These are phyloP conservation scores for Nibea coibor DNA, from an alignment of 2,113 vertebrate genomes.

Conservation along the genomic window DNA sequence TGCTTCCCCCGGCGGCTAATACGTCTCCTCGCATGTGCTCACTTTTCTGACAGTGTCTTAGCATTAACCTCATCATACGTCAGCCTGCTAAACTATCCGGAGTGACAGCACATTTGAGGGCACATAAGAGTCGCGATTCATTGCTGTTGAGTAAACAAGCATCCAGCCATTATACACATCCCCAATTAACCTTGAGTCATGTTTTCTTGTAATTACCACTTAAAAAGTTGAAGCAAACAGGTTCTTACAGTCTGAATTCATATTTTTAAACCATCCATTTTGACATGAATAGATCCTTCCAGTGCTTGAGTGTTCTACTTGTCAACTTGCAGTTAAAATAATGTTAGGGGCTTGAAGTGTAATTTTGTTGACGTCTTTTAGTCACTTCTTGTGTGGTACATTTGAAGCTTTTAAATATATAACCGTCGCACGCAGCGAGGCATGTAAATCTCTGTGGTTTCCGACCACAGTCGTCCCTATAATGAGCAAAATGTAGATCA, in stretches of 20 bases:
- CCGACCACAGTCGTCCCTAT: slow-evolving; percentile 3
- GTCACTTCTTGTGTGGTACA: not conserved
- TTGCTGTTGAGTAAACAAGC: slow-evolving; percentile 37
- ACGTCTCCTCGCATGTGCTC: slow-evolving; percentile 51
- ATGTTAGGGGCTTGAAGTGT: not conserved
- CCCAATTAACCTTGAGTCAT: slow-evolving; percentile 1
- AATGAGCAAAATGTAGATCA: not conserved
- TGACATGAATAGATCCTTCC: not conserved
- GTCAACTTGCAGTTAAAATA: not conserved
- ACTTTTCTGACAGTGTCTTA: slow-evolving; percentile 58
- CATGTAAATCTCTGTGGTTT: slow-evolving; percentile 5
- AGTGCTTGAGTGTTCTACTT: not conserved
- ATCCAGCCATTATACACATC: slow-evolving; percentile 5
- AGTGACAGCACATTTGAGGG: slow-evolving; percentile 49
- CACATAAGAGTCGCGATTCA: slow-evolving; percentile 16
- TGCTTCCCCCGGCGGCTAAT: slow-evolving; percentile 33
- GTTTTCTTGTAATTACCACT: slow-evolving; percentile 19
- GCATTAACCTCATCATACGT: slow-evolving; percentile 60
- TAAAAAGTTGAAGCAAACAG: not conserved
- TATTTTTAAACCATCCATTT: slow-evolving; percentile 9
- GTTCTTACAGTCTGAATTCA: slow-evolving; percentile 11
- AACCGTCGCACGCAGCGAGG: not conserved
- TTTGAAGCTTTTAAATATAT: not conserved
- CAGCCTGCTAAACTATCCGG: slow-evolving; percentile 25
- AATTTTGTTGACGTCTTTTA: slow-evolving; percentile 10